Base-by-base conservation (phyloP, 2,797 vertebrate genomes). In the Scolopax rusticola region DNA sequence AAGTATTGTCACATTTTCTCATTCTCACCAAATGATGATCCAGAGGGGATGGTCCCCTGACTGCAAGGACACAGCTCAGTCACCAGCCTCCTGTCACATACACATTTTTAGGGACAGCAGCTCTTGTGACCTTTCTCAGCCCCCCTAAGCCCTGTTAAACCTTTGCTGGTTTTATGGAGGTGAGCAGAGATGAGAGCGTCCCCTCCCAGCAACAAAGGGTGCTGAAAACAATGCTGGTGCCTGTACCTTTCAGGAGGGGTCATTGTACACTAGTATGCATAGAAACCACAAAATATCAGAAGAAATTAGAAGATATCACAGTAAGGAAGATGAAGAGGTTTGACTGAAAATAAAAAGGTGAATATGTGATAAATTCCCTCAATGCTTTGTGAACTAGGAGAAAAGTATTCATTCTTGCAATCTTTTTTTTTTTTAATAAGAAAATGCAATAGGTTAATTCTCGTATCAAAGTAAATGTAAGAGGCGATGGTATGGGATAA, bases 381-480 rank as follows among this genome's bases (percentile, higher is more conserved):
- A 23, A 18, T 12, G 24, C 53, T 32, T 64, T 59, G 33, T 28
- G 61, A 67, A n/a, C 4, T 53, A 70, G 53, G 54, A 48, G 36
- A 40, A 9, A 43, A 47, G 12, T 64, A 50, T 57, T 92, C 53
- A 73, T 82, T 89, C 76, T 67, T 64, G 48, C 18, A 32, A 23
- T 81, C 4, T 56, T 43, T 43, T 43, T 43, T 17, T 71, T 69
- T 79, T 93, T 40, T 54, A 56, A 81, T 96, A 70, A 61, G 53
- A 87, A 92, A 71, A 74, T 53, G 74, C 45, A 65, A 25, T 65
- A 74, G 57, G 87, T 82, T 90, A 65, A 85, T 96, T 94, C 79
- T 90, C 43, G 14, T 14, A 63, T 71, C 6, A 4, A 95, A 79
- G 92, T 59, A 88, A 93, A 79, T 23, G 32, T 38, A 93, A 57